These are phyloP conservation scores for Garra rufa DNA, from an alignment of 2,113 vertebrate genomes.

Conservation along the genomic window DNA sequence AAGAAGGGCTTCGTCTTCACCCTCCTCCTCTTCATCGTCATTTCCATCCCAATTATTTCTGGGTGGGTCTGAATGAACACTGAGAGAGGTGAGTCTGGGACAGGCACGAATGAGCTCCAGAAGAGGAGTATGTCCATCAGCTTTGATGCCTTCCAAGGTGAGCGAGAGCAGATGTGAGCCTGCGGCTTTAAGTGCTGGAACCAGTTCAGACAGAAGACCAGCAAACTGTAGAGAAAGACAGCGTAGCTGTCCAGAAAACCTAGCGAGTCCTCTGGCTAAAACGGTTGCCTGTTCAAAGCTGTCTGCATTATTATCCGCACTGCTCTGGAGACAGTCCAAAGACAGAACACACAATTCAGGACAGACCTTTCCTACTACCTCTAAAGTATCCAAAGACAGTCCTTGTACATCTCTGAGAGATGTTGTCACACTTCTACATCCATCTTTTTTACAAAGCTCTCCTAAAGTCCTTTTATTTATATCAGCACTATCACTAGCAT, in stretches of 20 bases:
- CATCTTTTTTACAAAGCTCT: not conserved
- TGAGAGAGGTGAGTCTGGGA: slow-evolving; percentile 69
- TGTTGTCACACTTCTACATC: slow-evolving; percentile 53
- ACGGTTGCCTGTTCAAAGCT: not conserved
- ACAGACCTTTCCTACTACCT: slow-evolving; percentile 65
- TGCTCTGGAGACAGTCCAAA: slow-evolving; percentile 55
- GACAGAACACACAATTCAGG: slow-evolving; percentile 68
- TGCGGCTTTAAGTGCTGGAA: slow-evolving; percentile 60
- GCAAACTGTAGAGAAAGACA: slow-evolving; percentile 66
- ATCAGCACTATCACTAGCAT: slow-evolving; percentile 10
- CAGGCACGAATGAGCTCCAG: slow-evolving; percentile 68
- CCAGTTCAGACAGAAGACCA: slow-evolving; percentile 62
- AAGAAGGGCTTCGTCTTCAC: slow-evolving; percentile 43
- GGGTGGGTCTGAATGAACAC: slow-evolving; percentile 67
- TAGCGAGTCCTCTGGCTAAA: slow-evolving; percentile 62
- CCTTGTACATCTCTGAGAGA: slow-evolving; percentile 65
- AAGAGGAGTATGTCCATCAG: slow-evolving; percentile 59
- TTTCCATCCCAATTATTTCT: slow-evolving; percentile 38
- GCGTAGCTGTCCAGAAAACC: slow-evolving; percentile 67
- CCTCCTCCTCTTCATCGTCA: slow-evolving; percentile 36
- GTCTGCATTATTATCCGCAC: slow-evolving; percentile 32
- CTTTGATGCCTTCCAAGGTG: slow-evolving; percentile 73
- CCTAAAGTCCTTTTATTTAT: slow-evolving; percentile 7
- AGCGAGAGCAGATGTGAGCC: slow-evolving; percentile 70
- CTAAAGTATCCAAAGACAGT: slow-evolving; percentile 62